Conservation (phyloP, 2,888 invertebrate genomes). For the Leptopilina myrica region DNA sequence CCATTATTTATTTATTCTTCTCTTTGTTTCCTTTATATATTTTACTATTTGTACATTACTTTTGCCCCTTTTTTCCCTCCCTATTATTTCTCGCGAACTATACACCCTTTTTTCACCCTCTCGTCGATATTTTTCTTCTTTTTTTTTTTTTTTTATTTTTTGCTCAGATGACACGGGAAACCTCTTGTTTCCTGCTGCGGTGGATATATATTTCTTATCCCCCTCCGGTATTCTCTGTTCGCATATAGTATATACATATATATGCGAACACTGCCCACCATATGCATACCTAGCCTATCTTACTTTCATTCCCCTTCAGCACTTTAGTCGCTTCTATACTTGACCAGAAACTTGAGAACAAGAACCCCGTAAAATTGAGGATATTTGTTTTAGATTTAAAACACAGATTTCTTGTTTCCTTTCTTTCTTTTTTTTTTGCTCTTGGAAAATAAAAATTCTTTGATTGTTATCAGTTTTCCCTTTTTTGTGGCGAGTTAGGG, state of each 20-base stretch:
- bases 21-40: too few species aligned
- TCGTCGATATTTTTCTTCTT: not conserved
- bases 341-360: conserved; percentile 28
- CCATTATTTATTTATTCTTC: not conserved
- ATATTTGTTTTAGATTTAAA: conserved; percentile 24
- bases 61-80: too few species aligned
- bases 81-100: too few species aligned
- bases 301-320: conserved; percentile 34
- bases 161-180: conserved; percentile 32
- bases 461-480: too few species aligned
- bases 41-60: too few species aligned
- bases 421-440: not conserved
- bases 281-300: conserved; percentile 19
- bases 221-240: not conserved
- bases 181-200: conserved; percentile 40
- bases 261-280: not conserved
- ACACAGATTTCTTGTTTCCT: not conserved
- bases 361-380: not conserved
- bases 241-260: too few species aligned
- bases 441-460: not conserved
- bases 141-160: too few species aligned
- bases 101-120: not conserved
- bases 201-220: conserved; percentile 38
- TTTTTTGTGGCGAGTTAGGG: too few species aligned
- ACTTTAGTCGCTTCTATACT: conserved; percentile 36